These are phyloP conservation scores for Plotosus lineatus DNA, from an alignment of 2,113 vertebrate species.

Conservation along the genomic window DNA sequence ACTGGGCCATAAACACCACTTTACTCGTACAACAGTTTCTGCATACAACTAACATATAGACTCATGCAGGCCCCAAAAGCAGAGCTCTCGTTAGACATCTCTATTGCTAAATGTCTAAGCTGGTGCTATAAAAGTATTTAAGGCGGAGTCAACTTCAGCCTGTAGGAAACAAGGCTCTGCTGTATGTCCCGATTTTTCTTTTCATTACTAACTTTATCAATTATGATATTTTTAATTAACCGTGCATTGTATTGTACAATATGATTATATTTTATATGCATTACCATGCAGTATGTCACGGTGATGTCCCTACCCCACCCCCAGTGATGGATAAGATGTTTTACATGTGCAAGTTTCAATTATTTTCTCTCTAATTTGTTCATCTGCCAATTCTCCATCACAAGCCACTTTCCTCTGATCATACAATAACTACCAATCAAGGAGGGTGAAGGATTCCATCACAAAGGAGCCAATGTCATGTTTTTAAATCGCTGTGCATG, in stretches of 20 bases:
- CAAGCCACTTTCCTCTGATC: background rate
- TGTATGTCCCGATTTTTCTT: no score
- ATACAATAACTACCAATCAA: background rate
- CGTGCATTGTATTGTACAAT: background rate
- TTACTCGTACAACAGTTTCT: no score
- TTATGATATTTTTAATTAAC: no score
- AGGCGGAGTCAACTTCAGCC: no score
- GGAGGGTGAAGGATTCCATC: background rate
- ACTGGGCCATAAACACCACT: no score
- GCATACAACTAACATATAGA: no score
- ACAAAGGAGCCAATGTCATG: background rate
- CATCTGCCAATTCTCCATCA: background rate
- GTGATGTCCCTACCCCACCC: background rate
- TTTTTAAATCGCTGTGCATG: background rate
- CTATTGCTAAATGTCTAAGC: no score
- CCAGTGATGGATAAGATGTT: background rate
- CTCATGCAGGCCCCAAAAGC: no score
- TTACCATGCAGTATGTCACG: background rate
- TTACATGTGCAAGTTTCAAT: background rate
- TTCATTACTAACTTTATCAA: no score
- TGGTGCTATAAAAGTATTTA: no score
- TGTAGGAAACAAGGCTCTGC: no score
- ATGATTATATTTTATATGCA: background rate
- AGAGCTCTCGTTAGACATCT: no score
- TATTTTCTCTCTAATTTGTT: background rate